phyloP scores from a whole-genome alignment of 2,113 vertebrate species.

The Phoenicopterus ruber region DNA sequence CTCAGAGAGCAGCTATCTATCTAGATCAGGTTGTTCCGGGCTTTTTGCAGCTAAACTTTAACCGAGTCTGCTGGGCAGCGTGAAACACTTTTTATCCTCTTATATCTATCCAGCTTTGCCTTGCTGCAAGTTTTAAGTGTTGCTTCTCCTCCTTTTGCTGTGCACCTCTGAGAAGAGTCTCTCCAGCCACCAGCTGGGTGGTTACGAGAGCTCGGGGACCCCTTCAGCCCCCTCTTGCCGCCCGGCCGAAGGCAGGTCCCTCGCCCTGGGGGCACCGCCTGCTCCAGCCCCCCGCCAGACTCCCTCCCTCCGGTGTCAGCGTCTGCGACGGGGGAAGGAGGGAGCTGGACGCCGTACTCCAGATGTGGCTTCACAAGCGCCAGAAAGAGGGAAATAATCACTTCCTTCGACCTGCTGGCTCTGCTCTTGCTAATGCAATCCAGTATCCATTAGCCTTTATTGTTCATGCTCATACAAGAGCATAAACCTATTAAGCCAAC shows the following conservation, averaged over 20 bases:
- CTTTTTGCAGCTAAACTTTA: neutral
- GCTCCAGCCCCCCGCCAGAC: neutral
- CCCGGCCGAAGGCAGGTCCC: neutral
- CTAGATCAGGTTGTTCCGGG: neutral
- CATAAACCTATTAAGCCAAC: neutral
- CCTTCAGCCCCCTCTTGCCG: neutral
- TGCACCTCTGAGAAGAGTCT: neutral
- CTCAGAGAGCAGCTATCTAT: neutral
- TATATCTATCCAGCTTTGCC: neutral
- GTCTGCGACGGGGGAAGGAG: neutral
- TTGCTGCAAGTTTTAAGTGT: neutral
- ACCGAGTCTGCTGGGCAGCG: fast-evolving
- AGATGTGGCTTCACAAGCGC: slow-evolving; percentile 35
- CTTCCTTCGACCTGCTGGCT: slow-evolving; percentile 57
- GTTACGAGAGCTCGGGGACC: neutral
- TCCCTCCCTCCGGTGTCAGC: neutral
- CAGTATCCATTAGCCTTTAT: slow-evolving; percentile 37
- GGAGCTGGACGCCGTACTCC: neutral
- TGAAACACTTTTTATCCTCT: neutral
- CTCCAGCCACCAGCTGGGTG: neutral
- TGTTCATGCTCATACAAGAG: neutral
- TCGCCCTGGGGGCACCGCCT: fast-evolving
- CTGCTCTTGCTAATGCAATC: slow-evolving; percentile 41
- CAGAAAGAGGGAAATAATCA: slow-evolving; percentile 52
- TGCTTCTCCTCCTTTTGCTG: neutral